Base-by-base conservation (phyloP, 2,888 invertebrate genomes). In the Syrista parreyssii region DNA sequence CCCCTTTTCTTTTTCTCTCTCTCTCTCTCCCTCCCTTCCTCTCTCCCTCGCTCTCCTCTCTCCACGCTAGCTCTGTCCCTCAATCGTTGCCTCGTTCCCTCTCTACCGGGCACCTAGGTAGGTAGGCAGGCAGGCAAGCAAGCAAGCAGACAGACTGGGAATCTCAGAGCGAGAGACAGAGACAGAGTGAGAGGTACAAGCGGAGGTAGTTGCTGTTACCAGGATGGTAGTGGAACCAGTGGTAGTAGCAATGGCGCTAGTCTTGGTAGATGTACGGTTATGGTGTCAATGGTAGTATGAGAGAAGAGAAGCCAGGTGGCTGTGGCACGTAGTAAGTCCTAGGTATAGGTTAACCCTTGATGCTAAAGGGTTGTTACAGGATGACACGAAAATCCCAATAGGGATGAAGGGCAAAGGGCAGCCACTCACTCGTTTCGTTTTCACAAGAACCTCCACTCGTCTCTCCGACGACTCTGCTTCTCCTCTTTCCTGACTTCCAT, bases 141-240 rank as follows among this genome's bases (percentile, higher is more conserved):
- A n/a, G n/a, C n/a, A n/a, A n/a, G n/a, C n/a, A n/a, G n/a, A n/a
- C 74, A 71, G 75, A 86, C 85, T 83, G 83, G 23, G 82, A 82
- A 79, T 76, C 80, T 80, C 79, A 83, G 82, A 78, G 77, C 79
- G 76, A 82, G 85, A 82, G 84, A 81, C 35, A 74, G 76, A 75
- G 81, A 71, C 77, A 79, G 82, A 83, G 79, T 69, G 76, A 75
- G 79, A 79, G 79, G 73, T 68, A 68, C 75, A 75, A 82, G 71
- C 69, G 75, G 79, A 79, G 92, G 92, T 92, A 92, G 92, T 92
- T 92, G 91, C 91, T 92, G 90, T 92, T 92, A 72, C 31, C 74
- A 68, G 68, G 55, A 75, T 79, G 36, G 79, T 76, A 78, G 81
- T 79, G 80, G 83, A 80, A 78, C 79, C 32, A 68, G 31, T 80